Base-by-base conservation (phyloP, 2,113 vertebrate genomes). In the Thermophis baileyi region DNA sequence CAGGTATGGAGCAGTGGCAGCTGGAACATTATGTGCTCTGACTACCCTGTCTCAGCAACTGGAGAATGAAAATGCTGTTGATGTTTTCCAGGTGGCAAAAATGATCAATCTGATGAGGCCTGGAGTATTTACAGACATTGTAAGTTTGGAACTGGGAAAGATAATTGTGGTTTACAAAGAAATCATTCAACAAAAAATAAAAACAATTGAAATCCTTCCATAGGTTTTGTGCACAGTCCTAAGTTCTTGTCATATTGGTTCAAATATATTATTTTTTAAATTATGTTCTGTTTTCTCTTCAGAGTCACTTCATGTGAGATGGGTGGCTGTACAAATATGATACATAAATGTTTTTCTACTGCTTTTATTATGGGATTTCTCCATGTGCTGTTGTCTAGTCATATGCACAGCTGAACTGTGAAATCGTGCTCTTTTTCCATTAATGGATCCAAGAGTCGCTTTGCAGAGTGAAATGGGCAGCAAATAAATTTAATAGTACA, bases 21-120 rank as follows among this genome's bases (percentile, higher is more conserved):
- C 99, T 0, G 99, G 99, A 97, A 99, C 98, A 95, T 96, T 99
- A 11, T 99, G 99, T 96, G 99, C 98, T 94, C 99, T 99, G 96
- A 99, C 98, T 96, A 99, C 99, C 74, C 98, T 99, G 96, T 99
- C 98, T 92, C 99, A 99, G 96, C 99, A 99, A 96, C 97, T 99
- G 96, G 99, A 99, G 97, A 99, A 98, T 24, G 99, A 99, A 96
- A 99, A 98, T 9, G 98, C 98, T 44, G 98, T 99, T 22, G 99
- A 99, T 97, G 98, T 99, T 96, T 99, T 99, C 97, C 99, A 99
- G 97, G 99, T 99, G 98, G 99, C 99, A 92, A 99, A 99, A 97
- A 99, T 99, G 99, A 99, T 99, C 96, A 99, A 99, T 97, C 98
- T 99, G 30, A 99, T 99, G 99, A 98, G 99, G 97, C 99, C 99